Percentiles rank a stretch among this genome's conserved stretches.
These are phyloP conservation scores for Passerina amoena DNA, from an alignment of 2,113 vertebrate genomes.

Conservation along the genomic window DNA sequence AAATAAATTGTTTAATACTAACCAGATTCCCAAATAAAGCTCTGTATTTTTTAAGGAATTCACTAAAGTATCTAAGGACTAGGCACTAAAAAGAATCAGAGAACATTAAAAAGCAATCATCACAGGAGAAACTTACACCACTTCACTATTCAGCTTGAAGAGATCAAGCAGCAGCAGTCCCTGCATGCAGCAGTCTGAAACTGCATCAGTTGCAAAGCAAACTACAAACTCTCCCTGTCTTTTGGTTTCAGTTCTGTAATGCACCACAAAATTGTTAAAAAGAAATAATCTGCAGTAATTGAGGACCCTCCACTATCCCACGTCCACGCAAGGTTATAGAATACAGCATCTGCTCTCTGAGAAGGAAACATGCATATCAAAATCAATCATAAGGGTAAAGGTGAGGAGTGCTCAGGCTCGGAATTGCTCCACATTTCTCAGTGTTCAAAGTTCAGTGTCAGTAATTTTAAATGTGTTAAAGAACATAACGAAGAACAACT, in stretches of 20 bases:
- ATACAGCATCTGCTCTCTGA: background rate
- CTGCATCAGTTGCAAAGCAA: background rate
- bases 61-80: background rate
- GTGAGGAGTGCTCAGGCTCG: background rate
- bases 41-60: background rate
- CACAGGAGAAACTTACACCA: background rate
- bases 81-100: background rate
- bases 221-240: background rate
- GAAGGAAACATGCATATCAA: background rate
- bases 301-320: background rate
- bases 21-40: background rate
- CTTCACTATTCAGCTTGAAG: background rate
- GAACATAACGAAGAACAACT: background rate
- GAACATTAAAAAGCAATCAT: background rate
- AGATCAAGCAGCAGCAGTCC: background rate
- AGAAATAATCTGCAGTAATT: background rate
- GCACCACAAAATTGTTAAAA: background rate
- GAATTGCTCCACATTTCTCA: background rate
- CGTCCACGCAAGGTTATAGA: background rate
- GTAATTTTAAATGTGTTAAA: background rate
- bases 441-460: background rate
- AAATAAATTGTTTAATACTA: background rate
- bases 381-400: background rate
- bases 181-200: background rate
- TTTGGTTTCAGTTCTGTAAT: background rate